phyloP scores from a whole-genome alignment of 2,113 vertebrate genomes.

The Varanus komodoensis region DNA sequence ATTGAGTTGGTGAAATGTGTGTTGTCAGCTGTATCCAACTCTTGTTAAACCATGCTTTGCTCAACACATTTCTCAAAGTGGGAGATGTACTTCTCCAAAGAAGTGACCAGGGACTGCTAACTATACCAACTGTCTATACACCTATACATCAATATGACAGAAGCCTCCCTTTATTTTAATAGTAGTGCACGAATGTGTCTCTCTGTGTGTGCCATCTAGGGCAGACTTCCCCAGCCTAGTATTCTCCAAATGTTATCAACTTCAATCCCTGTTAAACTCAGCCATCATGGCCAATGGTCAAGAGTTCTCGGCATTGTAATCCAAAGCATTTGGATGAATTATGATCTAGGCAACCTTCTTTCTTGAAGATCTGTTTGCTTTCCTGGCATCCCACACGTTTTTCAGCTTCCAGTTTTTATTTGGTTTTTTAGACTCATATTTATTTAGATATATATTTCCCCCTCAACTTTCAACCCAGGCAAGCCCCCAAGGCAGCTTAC shows the following conservation, averaged over 20 bases:
- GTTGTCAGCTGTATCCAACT: slow-evolving; percentile 13
- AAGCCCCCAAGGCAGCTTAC: not conserved
- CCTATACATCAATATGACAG: not conserved
- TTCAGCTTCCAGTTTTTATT: not conserved
- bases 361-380: not conserved
- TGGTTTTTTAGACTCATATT: not conserved
- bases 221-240: not conserved
- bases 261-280: too few species aligned
- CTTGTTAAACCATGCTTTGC: slow-evolving; percentile 28
- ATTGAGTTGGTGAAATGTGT: slow-evolving; percentile 6
- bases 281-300: too few species aligned
- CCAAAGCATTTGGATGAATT: too few species aligned
- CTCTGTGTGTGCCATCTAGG: not conserved
- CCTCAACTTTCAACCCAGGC: not conserved
- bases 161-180: not conserved
- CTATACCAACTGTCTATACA: not conserved
- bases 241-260: too few species aligned
- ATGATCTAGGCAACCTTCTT: not conserved
- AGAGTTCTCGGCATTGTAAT: too few species aligned
- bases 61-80: not conserved
- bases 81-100: not conserved
- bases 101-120: not conserved
- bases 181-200: not conserved
- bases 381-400: not conserved
- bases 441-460: not conserved